Evolutionary conservation across 1,140 invertebrate species (phyloP).

Genomic region (Trichonephila inaurata): DNA sequence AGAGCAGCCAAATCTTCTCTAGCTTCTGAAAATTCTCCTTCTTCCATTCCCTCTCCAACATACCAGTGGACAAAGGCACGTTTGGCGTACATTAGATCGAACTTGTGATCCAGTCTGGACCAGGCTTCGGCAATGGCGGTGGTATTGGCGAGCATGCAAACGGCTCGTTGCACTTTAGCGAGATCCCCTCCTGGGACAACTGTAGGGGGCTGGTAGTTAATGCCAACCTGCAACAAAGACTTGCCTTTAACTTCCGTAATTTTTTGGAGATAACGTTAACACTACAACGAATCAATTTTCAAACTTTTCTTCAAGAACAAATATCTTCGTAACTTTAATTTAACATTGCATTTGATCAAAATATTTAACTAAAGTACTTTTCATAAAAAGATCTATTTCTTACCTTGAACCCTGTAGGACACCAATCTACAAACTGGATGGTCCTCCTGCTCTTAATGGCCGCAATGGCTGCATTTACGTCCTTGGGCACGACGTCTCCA

Average conservation of each 20-base stretch:
- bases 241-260: too few species aligned
- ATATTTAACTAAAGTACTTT: too few species aligned
- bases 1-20: conserved; percentile 92
- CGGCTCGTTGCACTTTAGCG: conserved; percentile 83
- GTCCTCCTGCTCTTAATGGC: conserved; percentile 90
- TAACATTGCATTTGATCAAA: too few species aligned
- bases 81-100: conserved; percentile 88
- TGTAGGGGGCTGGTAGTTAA: conserved; percentile 83
- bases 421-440: conserved; percentile 84
- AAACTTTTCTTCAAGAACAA: too few species aligned
- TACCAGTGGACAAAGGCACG: conserved; percentile 93
- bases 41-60: conserved; percentile 92
- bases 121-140: conserved; percentile 88
- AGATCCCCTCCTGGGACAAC: conserved; percentile 85
- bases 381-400: not conserved
- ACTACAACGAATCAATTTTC: too few species aligned
- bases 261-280: too few species aligned
- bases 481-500: conserved; percentile 89
- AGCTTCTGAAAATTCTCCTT: conserved; percentile 92
- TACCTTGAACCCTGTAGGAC: conserved; percentile 79
- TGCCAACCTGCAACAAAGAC: conserved; percentile 80
- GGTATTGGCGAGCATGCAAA: conserved; percentile 90
- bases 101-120: conserved; percentile 87
- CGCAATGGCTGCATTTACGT: conserved; percentile 91
- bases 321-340: too few species aligned